Evolutionary conservation across 2,797 vertebrate species (phyloP), one percentile per base, ranked within the genome.

Genomic region (Micromesistius poutassou): DNA sequence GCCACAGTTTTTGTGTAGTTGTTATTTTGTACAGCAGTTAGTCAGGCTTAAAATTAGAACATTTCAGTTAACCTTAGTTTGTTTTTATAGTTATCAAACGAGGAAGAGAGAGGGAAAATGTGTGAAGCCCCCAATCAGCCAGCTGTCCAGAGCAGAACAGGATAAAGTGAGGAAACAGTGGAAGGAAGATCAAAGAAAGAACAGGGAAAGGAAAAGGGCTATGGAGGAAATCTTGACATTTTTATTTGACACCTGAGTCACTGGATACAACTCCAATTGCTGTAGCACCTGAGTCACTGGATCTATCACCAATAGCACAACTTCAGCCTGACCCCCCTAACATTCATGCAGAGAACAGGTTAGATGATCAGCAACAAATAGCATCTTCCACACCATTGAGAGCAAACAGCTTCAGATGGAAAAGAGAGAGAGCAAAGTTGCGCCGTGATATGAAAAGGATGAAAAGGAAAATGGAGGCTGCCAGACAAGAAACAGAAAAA

Each of bases 41-140:
- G 70, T 30, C 30, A 31, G 31, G 4, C 31, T 2, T 31, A 1
- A 31, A 31, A 31, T 31, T 31, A 31, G 1, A 31, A 31, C 31
- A 31, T 31, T 31, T 31, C 31, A 31, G 31, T 31, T 31, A 31
- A 31, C 31, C 31, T 31, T 31, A 31, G 31, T 31, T 31, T 31
- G 31, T 31, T 31, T 77, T 77, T 80, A 70, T 80, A 77, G 79
- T 77, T 80, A 80, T 73, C 75, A 80, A 46, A 77, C 46, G 25
- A 77, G 75, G 79, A 77, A 71, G 75, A 77, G 75, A 77, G 72
- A 76, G 75, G 78, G 78, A 62, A 73, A 76, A 66, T 76, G 76
- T 76, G 70, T 80, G 78, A 80, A 80, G 35, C 78, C 31, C 74
- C 71, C 74, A 30, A 80, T 77, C 55, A 77, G 75, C 28, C 75